These are phyloP conservation scores for Hippocampus comes DNA, from an alignment of 2,113 vertebrate species.

Conservation along the genomic window DNA sequence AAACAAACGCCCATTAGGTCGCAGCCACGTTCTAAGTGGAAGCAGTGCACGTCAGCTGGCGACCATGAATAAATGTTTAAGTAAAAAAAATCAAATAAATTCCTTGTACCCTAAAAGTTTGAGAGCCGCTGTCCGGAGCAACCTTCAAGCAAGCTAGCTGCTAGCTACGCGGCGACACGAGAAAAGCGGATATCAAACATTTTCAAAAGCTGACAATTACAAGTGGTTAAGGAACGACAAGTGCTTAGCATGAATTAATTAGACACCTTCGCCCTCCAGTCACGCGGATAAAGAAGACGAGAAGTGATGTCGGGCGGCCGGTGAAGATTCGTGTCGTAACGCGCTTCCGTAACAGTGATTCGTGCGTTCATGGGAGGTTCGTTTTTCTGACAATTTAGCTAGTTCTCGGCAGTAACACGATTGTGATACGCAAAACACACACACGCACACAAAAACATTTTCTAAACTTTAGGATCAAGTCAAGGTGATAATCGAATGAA, in stretches of 20 bases:
- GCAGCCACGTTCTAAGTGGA: background rate
- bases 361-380: slow-evolving; percentile 20
- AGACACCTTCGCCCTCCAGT: slow-evolving; percentile 17
- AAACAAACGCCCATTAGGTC: no score
- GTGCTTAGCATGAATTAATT: no score
- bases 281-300: background rate
- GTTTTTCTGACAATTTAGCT: background rate
- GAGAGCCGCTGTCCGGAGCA: slow-evolving; percentile 3
- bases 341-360: background rate
- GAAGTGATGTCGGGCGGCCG: background rate
- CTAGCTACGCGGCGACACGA: background rate
- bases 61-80: background rate
- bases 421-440: no score
- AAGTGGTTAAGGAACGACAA: background rate
- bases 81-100: background rate
- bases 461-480: background rate
- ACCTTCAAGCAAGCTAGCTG: slow-evolving; percentile 45
- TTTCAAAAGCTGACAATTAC: accelerated
- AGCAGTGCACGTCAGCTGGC: background rate
- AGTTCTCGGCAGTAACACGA: background rate
- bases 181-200: background rate
- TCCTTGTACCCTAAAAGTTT: background rate
- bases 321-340: background rate
- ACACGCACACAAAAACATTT: no score
- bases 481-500: background rate